Evolutionary conservation across 2,797 vertebrate species (phyloP).

Genomic region (Sciurus carolinensis): DNA sequence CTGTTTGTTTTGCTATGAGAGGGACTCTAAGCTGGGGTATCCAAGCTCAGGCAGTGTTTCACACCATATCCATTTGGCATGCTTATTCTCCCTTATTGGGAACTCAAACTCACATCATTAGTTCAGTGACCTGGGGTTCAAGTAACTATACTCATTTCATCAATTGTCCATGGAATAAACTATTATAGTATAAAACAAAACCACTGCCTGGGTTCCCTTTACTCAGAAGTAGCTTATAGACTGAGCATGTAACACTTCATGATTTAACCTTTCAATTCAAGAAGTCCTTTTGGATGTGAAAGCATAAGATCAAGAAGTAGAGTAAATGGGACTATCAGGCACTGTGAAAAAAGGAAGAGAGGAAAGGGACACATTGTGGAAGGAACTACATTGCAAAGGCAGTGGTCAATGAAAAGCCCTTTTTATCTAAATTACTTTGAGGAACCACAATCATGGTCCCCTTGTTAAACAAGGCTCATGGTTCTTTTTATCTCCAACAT

Average conservation of each 20-base stretch:
- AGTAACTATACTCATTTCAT: not conserved
- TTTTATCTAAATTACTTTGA: not conserved
- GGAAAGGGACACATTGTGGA: not conserved
- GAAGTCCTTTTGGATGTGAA: not conserved
- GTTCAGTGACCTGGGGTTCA: not conserved
- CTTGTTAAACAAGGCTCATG: not conserved
- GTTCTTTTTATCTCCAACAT: not conserved
- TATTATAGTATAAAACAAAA: not conserved
- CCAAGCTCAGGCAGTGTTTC: not conserved
- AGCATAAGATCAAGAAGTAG: not conserved
- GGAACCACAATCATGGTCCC: not conserved
- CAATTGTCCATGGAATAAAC: not conserved
- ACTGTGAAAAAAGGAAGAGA: not conserved
- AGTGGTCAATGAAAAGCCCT: not conserved
- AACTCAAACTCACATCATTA: not conserved
- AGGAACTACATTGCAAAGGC: not conserved
- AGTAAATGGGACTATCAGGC: not conserved
- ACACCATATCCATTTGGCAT: rapidly evolving
- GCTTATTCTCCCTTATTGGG: not conserved
- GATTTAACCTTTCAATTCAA: not conserved
- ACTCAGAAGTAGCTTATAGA: not conserved
- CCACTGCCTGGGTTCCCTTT: not conserved
- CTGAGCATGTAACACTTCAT: not conserved
- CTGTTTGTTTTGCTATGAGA: not conserved
- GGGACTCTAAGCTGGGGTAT: not conserved